These are phyloP conservation scores for Acanthosepion lycidas DNA, from an alignment of 2,888 invertebrate genomes.

Conservation along the genomic window DNA sequence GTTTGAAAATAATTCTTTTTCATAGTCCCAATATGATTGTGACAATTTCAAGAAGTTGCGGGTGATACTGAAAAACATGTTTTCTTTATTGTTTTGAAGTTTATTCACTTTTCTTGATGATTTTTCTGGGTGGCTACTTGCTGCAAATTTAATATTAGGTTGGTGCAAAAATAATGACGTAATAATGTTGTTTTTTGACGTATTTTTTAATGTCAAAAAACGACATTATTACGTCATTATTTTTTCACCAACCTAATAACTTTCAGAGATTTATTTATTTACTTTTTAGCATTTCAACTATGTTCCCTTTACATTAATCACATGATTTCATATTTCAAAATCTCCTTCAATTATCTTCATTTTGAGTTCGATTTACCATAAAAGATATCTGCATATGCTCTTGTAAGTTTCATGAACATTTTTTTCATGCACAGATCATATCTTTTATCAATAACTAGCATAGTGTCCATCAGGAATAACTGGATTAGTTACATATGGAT, in stretches of 20 bases:
- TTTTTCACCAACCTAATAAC: no score
- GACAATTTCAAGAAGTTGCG: no score
- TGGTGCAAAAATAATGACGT: no score
- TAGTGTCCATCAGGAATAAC: no score
- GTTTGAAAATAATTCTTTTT: neutral
- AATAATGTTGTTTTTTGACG: no score
- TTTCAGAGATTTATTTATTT: neutral
- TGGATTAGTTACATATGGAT: no score
- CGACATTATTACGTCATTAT: no score
- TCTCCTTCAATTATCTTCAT: no score
- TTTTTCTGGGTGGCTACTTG: neutral
- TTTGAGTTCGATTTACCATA: neutral
- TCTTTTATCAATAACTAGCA: no score
- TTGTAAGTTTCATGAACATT: neutral
- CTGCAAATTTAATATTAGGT: neutral
- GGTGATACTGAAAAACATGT: neutral
- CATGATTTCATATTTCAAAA: no score
- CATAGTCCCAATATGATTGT: neutral
- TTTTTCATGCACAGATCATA: neutral
- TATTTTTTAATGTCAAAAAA: no score
- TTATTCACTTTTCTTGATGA: neutral
- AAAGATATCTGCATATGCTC: neutral
- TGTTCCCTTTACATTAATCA: no score
- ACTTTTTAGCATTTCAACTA: neutral
- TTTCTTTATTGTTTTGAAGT: neutral